These are phyloP conservation scores for Lepus americanus DNA, from an alignment of 2,113 vertebrate genomes.

Conservation along the genomic window DNA sequence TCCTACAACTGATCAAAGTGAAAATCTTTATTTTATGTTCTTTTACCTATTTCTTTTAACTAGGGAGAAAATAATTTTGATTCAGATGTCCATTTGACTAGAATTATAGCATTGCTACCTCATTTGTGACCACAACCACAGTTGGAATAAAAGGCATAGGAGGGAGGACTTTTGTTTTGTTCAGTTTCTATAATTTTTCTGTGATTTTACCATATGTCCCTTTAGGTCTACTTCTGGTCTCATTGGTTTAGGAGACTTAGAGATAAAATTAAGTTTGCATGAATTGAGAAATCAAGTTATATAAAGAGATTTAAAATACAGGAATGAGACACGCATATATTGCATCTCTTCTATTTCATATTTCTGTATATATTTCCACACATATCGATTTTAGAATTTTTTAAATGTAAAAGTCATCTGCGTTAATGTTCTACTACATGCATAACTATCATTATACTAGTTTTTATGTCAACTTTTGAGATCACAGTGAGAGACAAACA, in stretches of 20 bases:
- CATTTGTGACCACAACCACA: neutral
- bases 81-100: neutral
- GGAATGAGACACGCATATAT: neutral
- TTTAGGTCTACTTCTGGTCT: neutral
- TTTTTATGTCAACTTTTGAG: neutral
- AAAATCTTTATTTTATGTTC: neutral
- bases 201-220: neutral
- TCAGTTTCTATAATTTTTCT: neutral
- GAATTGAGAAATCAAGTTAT: neutral
- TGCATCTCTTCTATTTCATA: neutral
- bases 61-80: neutral
- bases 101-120: neutral
- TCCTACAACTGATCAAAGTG: neutral
- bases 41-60: slow-evolving; percentile 15
- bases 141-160: neutral
- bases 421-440: neutral
- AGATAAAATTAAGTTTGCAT: neutral
- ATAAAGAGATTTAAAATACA: neutral
- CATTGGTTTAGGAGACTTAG: neutral
- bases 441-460: neutral
- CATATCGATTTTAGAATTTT: neutral
- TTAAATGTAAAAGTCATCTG: neutral
- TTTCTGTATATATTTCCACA: neutral
- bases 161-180: neutral
- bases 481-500: neutral